phyloP scores from a whole-genome alignment of 37 sponge, comb jelly and placozoan genomes.

The Amphimedon queenslandica region DNA sequence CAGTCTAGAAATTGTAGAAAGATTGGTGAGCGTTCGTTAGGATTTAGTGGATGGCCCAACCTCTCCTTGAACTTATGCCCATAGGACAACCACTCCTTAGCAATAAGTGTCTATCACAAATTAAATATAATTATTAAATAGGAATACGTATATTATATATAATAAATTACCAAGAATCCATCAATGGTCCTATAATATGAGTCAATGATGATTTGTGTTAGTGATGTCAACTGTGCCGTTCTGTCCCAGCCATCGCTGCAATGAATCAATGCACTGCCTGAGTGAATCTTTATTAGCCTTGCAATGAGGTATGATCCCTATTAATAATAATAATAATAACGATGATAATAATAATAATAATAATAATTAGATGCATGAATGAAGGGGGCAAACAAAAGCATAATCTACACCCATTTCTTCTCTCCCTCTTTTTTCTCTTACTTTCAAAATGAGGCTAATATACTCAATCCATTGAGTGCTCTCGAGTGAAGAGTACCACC shows the following conservation, averaged over 20 bases:
- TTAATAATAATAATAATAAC: neutral
- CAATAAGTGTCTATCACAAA: slow-evolving; percentile 69
- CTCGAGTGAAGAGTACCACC: slow-evolving; percentile 89
- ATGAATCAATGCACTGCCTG: slow-evolving; percentile 80
- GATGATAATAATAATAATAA: neutral
- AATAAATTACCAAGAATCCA: slow-evolving; percentile 70
- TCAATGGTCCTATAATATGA: slow-evolving; percentile 85
- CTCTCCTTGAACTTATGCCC: slow-evolving; percentile 97
- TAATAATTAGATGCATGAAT: too few relatives aligned
- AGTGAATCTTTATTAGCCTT: slow-evolving; percentile 63
- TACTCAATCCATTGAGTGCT: slow-evolving; percentile 88
- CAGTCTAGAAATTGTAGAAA: slow-evolving; percentile 98
- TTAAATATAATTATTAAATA: neutral
- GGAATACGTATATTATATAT: too few relatives aligned
- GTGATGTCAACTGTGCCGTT: slow-evolving; percentile 91
- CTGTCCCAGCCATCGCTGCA: slow-evolving; percentile 99
- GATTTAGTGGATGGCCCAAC: slow-evolving; percentile 69
- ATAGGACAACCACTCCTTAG: slow-evolving; percentile 98
- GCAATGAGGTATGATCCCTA: slow-evolving; percentile 78
- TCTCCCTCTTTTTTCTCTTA: slow-evolving; percentile 8
- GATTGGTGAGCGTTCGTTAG: slow-evolving; percentile 93
- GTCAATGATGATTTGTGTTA: slow-evolving; percentile 91
- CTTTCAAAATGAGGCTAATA: slow-evolving; percentile 81
- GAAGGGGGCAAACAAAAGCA: too few relatives aligned
- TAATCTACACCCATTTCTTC: too few relatives aligned